Percentiles rank a stretch among this genome's conserved stretches.
phyloP scores from a whole-genome alignment of 2,888 invertebrate species.

The Acheta domesticus region DNA sequence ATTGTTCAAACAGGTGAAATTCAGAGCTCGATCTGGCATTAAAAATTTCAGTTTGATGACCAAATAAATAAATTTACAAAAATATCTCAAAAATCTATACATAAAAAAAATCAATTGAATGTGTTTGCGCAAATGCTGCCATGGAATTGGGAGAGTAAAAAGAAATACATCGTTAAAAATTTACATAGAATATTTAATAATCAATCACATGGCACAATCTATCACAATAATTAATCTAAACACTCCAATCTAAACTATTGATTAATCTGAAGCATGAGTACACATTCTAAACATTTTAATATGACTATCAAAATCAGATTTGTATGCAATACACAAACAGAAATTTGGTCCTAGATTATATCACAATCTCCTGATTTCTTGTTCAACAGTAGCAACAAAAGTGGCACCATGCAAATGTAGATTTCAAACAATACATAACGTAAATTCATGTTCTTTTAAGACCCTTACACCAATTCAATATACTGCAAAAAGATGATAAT shows the following conservation, averaged over 20 bases:
- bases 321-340: not conserved
- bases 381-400: not conserved
- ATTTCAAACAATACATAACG: no score
- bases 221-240: not conserved
- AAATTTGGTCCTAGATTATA: not conserved
- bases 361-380: not conserved
- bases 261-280: not conserved
- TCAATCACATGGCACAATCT: slow-evolving; percentile 11
- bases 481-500: no score
- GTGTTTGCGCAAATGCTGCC: not conserved
- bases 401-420: no score
- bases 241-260: not conserved
- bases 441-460: no score
- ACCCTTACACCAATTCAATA: no score
- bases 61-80: no score
- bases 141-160: not conserved
- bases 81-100: not conserved
- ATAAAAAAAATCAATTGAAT: not conserved
- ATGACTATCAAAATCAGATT: not conserved
- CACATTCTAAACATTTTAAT: not conserved
- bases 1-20: no score
- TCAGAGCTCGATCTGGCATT: no score
- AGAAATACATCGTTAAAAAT: not conserved
- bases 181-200: not conserved
- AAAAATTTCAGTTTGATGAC: no score